A percentile compares a stretch with the other conserved stretches of the same genome.
Conservation (phyloP, 2,888 invertebrate species). For the Pristionchus exspectatus region DNA sequence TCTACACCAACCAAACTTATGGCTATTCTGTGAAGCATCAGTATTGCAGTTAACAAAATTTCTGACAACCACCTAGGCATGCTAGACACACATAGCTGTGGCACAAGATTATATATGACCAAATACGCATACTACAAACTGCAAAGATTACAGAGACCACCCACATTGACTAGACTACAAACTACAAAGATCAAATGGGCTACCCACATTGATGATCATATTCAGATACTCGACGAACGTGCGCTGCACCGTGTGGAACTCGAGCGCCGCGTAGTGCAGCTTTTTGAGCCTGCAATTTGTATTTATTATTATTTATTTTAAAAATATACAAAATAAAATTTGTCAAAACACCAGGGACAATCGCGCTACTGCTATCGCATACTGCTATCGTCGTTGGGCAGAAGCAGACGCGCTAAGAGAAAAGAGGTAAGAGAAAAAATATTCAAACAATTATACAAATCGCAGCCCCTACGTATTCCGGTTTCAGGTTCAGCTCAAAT, state of each 20-base stretch:
- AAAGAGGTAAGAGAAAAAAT: no score
- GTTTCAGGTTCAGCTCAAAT: neutral
- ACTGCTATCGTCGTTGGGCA: no score
- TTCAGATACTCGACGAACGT: conserved; percentile 69
- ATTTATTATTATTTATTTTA: conserved; percentile 10
- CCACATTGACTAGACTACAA: neutral
- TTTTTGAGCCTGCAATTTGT: conserved; percentile 64
- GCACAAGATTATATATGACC: no score
- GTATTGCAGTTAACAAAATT: no score
- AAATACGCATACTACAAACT: neutral
- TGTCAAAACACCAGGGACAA: neutral
- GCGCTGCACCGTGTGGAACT: conserved; percentile 71
- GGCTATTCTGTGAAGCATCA: no score
- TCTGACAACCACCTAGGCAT: no score
- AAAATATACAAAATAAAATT: no score
- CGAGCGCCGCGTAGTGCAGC: conserved; percentile 72
- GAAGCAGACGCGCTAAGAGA: no score
- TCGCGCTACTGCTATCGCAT: no score
- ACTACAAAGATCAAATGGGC: neutral
- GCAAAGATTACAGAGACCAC: neutral
- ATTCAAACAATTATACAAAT: no score
- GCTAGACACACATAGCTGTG: no score
- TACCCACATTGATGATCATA: conserved; percentile 60
- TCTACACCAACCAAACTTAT: no score
- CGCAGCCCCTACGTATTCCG: neutral